A percentile compares a stretch with the other conserved stretches of the same genome.
Evolutionary conservation across 2,888 invertebrate genomes (phyloP).

Genomic region (Oligia fasciuncula): DNA sequence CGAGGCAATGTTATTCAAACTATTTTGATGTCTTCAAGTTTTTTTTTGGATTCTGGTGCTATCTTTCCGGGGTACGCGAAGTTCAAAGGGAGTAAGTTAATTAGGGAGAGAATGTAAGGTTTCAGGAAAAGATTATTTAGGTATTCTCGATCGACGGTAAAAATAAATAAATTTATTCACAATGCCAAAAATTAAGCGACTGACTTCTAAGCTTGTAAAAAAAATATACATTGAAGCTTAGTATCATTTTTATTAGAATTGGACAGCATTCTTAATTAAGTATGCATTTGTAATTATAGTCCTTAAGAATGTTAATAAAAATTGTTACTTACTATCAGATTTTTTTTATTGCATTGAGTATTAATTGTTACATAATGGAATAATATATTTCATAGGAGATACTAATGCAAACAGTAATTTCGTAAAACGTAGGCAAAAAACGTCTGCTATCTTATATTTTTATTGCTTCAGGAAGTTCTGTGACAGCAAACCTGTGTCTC

Average conservation of each 20-base stretch:
- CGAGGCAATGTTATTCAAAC: conserved; percentile 11
- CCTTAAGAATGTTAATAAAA: neutral
- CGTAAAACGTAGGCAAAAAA: neutral
- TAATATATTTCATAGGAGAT: neutral
- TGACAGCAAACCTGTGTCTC: neutral
- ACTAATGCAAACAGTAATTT: neutral
- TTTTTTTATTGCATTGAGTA: neutral
- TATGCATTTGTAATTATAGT: neutral
- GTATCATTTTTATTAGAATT: neutral
- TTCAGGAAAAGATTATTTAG: neutral
- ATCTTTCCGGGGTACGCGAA: neutral
- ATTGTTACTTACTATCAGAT: neutral
- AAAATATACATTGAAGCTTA: neutral
- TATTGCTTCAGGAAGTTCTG: neutral
- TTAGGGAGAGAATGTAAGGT: conserved; percentile 1
- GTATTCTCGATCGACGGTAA: neutral
- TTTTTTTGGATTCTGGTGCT: neutral
- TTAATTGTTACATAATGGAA: neutral
- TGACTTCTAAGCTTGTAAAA: neutral
- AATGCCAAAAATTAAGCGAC: neutral
- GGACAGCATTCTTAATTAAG: neutral
- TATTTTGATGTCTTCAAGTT: conserved; percentile 6
- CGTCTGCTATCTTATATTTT: neutral
- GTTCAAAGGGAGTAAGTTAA: conserved; percentile 1
- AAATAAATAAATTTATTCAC: neutral